Evolutionary conservation across 2,888 invertebrate species (phyloP).

Genomic region (Pammene fasciana): DNA sequence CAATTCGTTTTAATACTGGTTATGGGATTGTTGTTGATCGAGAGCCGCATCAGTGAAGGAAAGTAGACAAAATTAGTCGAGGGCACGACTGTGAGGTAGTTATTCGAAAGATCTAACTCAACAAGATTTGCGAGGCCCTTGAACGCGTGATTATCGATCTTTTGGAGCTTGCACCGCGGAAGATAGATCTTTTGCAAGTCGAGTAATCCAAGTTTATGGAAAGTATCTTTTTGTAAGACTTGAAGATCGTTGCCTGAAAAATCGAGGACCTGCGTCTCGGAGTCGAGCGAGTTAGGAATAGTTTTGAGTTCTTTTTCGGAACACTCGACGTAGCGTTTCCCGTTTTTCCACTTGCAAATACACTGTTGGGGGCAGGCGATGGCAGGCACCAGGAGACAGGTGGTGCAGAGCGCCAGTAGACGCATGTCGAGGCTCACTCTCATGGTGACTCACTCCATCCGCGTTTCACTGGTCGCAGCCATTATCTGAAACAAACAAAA

Average conservation of each 20-base stretch:
- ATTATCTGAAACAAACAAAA: constrained; percentile 77
- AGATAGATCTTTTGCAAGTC: constrained; percentile 95
- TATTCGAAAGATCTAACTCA: constrained; percentile 93
- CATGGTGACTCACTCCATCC: constrained; percentile 76
- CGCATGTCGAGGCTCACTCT: constrained; percentile 70
- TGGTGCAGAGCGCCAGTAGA: constrained; percentile 77
- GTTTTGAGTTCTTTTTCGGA: constrained; percentile 89
- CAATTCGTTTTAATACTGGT: constrained; percentile 87
- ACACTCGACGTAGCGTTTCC: constrained; percentile 95
- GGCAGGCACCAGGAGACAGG: constrained; percentile 72
- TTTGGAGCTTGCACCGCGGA: constrained; percentile 89
- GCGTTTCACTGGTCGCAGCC: constrained; percentile 56
- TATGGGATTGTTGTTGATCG: constrained; percentile 92
- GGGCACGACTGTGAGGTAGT: constrained; percentile 90
- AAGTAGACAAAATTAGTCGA: constrained; percentile 90
- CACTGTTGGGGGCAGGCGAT: constrained; percentile 90
- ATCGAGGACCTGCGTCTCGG: constrained; percentile 94
- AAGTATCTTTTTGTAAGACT: constrained; percentile 89
- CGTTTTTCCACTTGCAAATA: constrained; percentile 96
- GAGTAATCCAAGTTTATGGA: constrained; percentile 89
- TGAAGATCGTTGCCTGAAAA: constrained; percentile 92
- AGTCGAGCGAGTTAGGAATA: constrained; percentile 91
- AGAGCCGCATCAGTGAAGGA: constrained; percentile 91
- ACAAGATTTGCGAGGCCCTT: constrained; percentile 93
- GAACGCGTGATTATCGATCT: constrained; percentile 91